These are phyloP conservation scores for Oryzias sinensis DNA, from an alignment of 2,797 vertebrate species.

Conservation along the genomic window DNA sequence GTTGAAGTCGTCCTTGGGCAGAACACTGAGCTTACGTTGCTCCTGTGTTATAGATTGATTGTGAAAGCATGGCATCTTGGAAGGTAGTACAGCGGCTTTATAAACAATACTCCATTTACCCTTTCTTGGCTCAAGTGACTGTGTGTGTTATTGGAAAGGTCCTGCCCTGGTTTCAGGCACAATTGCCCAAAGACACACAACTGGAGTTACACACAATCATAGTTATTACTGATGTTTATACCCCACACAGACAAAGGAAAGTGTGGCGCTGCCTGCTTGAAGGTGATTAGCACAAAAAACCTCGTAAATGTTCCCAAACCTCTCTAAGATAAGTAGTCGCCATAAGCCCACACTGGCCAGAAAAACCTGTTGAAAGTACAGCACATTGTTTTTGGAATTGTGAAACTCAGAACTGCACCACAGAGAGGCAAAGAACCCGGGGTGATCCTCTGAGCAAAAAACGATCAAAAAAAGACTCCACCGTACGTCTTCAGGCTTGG, in stretches of 20 bases:
- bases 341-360: conserved; percentile 6
- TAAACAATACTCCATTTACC: no score
- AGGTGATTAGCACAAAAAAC: conserved; percentile 44
- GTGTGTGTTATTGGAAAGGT: no score
- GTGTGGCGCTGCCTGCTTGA: conserved; percentile 55
- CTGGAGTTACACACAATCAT: conserved; percentile 72
- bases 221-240: conserved; percentile 75
- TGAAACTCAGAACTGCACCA: conserved; percentile 24
- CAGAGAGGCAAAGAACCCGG: background rate
- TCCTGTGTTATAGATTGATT: no score
- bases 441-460: conserved; percentile 37
- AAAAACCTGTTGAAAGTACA: conserved; percentile 43
- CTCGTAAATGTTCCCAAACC: conserved; percentile 25
- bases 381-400: conserved; percentile 16
- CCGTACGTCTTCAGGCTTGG: conserved; percentile 5
- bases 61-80: no score
- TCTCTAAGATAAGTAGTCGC: conserved; percentile 12
- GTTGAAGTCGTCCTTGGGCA: no score
- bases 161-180: background rate
- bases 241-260: conserved; percentile 64
- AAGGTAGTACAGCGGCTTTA: no score
- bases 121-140: no score
- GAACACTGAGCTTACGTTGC: no score
- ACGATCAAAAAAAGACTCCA: conserved; percentile 6
- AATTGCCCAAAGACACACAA: conserved; percentile 31